Evolutionary conservation across 1,140 invertebrate genomes (phyloP).

Genomic region (Tigriopus japonicus): DNA sequence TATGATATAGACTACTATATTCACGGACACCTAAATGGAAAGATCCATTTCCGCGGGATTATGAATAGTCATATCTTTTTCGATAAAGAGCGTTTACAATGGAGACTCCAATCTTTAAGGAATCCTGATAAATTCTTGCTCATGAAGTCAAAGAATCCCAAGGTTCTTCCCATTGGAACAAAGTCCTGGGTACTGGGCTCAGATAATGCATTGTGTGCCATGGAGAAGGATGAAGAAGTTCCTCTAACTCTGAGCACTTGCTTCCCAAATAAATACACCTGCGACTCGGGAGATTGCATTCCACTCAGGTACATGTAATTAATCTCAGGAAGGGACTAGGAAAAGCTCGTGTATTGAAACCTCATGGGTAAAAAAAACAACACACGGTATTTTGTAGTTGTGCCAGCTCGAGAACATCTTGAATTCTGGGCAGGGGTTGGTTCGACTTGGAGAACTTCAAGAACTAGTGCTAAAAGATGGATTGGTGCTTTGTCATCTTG

Average conservation of each 20-base stretch:
- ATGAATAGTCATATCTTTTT: constrained; percentile 1
- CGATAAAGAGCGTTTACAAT: background rate
- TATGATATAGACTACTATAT: background rate
- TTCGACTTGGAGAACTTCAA: too few species aligned
- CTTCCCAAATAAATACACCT: constrained; percentile 4
- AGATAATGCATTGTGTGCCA: background rate
- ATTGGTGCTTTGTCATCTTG: too few species aligned
- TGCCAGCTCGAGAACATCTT: too few species aligned
- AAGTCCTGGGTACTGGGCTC: background rate
- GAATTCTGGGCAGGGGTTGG: too few species aligned
- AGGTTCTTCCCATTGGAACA: background rate
- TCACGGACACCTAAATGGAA: background rate
- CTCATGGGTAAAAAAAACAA: too few species aligned
- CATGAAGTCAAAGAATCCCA: background rate
- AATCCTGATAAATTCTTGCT: constrained; percentile 2
- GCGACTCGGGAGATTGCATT: constrained; percentile 4
- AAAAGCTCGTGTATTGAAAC: too few species aligned
- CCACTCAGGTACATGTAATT: background rate
- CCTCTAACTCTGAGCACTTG: background rate
- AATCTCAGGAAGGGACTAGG: too few species aligned
- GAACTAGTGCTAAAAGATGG: too few species aligned
- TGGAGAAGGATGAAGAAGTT: background rate
- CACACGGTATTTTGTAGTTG: too few species aligned
- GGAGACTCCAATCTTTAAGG: constrained; percentile 1
- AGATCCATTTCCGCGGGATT: background rate